Percentiles rank a stretch among this genome's conserved stretches.
These are phyloP conservation scores for Pomatorhinus ruficollis DNA, from an alignment of 2,113 vertebrate genomes.

Conservation along the genomic window DNA sequence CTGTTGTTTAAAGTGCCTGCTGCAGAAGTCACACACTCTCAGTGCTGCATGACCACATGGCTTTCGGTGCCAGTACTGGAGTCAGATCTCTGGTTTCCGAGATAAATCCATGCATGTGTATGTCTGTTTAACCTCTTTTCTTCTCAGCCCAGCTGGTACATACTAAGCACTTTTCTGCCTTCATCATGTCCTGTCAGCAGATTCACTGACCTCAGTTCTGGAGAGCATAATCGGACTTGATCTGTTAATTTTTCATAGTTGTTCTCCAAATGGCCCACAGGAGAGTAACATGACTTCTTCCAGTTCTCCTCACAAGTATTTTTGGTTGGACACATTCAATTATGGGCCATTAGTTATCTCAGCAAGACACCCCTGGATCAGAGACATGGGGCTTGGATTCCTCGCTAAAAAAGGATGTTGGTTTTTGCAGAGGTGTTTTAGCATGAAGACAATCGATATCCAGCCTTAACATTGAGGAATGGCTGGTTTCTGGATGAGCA, in stretches of 20 bases:
- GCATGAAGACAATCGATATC: neutral
- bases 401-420: neutral
- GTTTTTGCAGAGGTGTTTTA: conserved; percentile 1
- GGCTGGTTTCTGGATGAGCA: neutral
- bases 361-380: neutral
- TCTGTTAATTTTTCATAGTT: neutral
- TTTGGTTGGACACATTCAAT: neutral
- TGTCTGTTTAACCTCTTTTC: neutral
- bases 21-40: accelerated
- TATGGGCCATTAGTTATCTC: neutral
- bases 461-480: neutral
- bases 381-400: neutral
- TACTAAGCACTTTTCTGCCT: neutral
- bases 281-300: neutral
- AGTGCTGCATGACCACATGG: neutral
- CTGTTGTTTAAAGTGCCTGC: neutral
- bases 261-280: neutral
- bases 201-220: neutral
- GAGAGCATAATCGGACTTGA: neutral
- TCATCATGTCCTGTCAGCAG: neutral
- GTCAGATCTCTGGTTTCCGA: accelerated
- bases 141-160: neutral
- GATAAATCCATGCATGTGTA: neutral
- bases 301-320: neutral
- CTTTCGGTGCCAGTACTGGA: accelerated